A percentile compares a stretch with the other conserved stretches of the same genome.
These are phyloP conservation scores for Eriocheir sinensis DNA, from an alignment of 1,140 invertebrate genomes.

Conservation along the genomic window DNA sequence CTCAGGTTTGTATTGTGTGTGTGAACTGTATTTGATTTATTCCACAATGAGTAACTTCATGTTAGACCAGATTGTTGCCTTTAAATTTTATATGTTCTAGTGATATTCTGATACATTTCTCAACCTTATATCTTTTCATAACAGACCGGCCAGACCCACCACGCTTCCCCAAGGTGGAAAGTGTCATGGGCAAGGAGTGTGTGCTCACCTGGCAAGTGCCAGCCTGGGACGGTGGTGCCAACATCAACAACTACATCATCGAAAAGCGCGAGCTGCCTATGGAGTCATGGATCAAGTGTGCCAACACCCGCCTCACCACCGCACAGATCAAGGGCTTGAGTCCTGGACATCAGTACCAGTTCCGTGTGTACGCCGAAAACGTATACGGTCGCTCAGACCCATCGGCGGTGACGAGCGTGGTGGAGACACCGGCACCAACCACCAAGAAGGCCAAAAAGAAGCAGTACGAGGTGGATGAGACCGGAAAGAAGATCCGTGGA, in stretches of 20 bases:
- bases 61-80: background rate
- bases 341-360: slow-evolving; percentile 97
- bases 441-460: slow-evolving; percentile 90
- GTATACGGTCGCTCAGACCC: slow-evolving; percentile 97
- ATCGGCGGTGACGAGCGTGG: slow-evolving; percentile 91
- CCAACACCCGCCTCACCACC: slow-evolving; percentile 95
- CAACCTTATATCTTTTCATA: background rate
- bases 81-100: background rate
- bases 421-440: slow-evolving; percentile 85
- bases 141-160: slow-evolving; percentile 97
- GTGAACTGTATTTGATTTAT: background rate
- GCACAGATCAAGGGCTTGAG: slow-evolving; percentile 93
- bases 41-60: background rate
- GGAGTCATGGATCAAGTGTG: slow-evolving; percentile 97
- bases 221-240: slow-evolving; percentile 97
- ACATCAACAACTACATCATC: slow-evolving; percentile 96
- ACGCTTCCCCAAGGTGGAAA: slow-evolving; percentile 92
- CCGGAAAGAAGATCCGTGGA: slow-evolving; percentile 95
- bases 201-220: slow-evolving; percentile 94
- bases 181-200: slow-evolving; percentile 92
- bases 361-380: slow-evolving; percentile 97
- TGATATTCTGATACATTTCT: background rate
- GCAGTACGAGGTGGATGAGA: slow-evolving; percentile 93
- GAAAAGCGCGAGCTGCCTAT: slow-evolving; percentile 96
- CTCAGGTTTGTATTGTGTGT: slow-evolving; percentile 85